Conservation (phyloP, 2,888 invertebrate species). For the Digitonthophagus gazella region DNA sequence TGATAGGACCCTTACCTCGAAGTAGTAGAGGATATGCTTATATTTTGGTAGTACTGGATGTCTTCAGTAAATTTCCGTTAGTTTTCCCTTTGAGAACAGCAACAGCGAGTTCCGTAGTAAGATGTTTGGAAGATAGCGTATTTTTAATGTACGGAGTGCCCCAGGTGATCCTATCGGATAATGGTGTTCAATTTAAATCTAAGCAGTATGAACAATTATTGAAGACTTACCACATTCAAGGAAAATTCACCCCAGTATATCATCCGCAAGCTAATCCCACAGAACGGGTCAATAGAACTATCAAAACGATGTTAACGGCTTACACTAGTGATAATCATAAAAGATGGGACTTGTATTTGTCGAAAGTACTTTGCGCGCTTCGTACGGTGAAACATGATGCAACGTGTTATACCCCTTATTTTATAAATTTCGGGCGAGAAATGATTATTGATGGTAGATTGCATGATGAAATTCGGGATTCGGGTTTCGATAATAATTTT, state of each 20-base stretch:
- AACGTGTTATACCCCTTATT: no score
- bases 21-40: slow-evolving; percentile 17
- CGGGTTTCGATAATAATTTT: no score
- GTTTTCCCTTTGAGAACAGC: slow-evolving; percentile 33
- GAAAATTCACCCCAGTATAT: slow-evolving; percentile 34
- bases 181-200: slow-evolving; percentile 35
- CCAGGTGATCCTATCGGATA: slow-evolving; percentile 34
- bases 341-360: no score
- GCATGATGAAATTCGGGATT: no score
- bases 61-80: slow-evolving; percentile 32
- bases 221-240: slow-evolving; percentile 28
- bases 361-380: no score
- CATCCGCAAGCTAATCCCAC: no score
- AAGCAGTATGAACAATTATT: slow-evolving; percentile 23
- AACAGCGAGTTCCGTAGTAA: slow-evolving; percentile 25
- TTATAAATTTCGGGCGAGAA: no score
- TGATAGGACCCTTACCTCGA: slow-evolving; percentile 28
- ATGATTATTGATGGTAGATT: no score
- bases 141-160: slow-evolving; percentile 37
- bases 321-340: no score
- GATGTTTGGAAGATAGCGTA: slow-evolving; percentile 31
- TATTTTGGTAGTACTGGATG: slow-evolving; percentile 31
- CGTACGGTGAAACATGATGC: no score
- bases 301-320: no score
- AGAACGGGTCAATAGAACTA: no score